These are phyloP conservation scores for Scyliorhinus canicula DNA, from an alignment of 2,797 vertebrate species.

Conservation along the genomic window DNA sequence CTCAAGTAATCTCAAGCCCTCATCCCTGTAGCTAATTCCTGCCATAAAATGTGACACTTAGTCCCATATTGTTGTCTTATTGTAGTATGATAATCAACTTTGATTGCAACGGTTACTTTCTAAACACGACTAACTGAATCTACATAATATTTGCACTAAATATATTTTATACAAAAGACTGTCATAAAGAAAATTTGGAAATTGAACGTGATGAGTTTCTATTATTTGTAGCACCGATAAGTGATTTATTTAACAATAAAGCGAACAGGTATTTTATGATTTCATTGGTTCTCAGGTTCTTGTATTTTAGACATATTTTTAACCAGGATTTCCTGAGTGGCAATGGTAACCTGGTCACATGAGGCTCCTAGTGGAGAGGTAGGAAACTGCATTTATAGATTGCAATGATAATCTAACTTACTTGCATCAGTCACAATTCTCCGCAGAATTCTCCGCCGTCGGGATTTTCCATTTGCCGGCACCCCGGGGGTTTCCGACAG, in stretches of 20 bases:
- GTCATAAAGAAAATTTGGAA: not conserved
- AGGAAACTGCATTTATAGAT: not conserved
- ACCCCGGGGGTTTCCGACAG: too few species aligned
- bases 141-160: not conserved
- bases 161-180: not conserved
- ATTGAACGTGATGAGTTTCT: not conserved
- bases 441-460: too few species aligned
- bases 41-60: not conserved
- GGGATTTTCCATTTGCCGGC: too few species aligned
- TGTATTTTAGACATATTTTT: not conserved
- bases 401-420: not conserved
- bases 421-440: not conserved
- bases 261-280: not conserved
- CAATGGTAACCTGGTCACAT: not conserved
- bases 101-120: not conserved
- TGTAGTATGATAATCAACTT: not conserved
- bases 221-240: not conserved
- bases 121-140: not conserved
- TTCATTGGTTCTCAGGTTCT: not conserved
- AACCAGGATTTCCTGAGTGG: not conserved
- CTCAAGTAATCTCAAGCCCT: not conserved
- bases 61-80: not conserved
- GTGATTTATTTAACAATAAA: not conserved
- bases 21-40: not conserved
- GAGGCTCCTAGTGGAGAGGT: not conserved